Evolutionary conservation across 1,140 invertebrate genomes (phyloP), one percentile per base, ranked within the genome.

Genomic region (Scaptomyza hsui): DNA sequence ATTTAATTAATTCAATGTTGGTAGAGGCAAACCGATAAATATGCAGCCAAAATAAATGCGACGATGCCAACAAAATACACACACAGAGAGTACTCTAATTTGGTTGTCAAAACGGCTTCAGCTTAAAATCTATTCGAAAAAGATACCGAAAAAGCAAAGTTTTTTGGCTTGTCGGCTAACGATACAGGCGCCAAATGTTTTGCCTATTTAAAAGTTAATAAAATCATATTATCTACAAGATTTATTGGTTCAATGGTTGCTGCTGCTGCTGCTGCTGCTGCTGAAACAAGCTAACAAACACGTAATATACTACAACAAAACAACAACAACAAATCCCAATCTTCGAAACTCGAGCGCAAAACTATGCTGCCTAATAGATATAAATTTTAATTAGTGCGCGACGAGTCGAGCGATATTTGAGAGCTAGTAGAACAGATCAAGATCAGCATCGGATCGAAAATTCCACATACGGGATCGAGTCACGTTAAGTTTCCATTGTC

Each of bases 221-320:
- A 83, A 83, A 83, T 77, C 82, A 88, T 89, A 82, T 88, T 88
- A 88, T 89, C 78, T 55, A 68, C 18, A 75, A 88, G 82, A 88
- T 88, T 88, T 88, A 88, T 88, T 70, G 72, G 83, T 82, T 88
- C 82, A 81, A 67, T 71, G 47, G 67, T 39, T 65, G 68, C 52
- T 29, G 26, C n/a, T n/a, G n/a, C n/a, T n/a, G n/a, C n/a, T n/a
- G n/a, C n/a, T n/a, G n/a, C n/a, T n/a, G n/a, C n/a, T 65, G 68
- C 52, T 29, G 26, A 29, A 64, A 57, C 61, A 65, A 65, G 61
- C 52, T 47, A 48, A 49, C 44, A 64, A 75, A 83, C 74, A 75
- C 70, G 69, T 63, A 78, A 65, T 42, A 83, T 52, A 81, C 78
- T 70, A 26, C 29, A 13, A 57, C 24, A 3, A 56, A 44, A 19